Percentiles rank a stretch among this genome's conserved stretches.
Conservation (phyloP, 2,797 vertebrate species). For the Coreius guichenoti region DNA sequence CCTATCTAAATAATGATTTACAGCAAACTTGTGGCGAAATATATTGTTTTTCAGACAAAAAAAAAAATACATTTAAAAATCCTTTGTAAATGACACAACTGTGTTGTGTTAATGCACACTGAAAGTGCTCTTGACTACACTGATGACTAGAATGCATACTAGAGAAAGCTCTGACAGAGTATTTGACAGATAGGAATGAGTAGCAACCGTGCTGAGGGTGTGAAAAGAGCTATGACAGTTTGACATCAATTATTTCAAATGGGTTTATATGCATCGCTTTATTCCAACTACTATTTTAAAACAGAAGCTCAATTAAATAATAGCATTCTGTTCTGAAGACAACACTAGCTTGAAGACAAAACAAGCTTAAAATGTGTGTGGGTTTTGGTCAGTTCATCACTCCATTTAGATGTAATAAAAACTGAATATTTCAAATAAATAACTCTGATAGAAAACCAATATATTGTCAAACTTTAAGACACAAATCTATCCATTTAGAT, state of each 20-base stretch:
- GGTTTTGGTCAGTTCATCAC: not conserved
- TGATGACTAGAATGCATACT: not conserved
- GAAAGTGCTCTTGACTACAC: conserved; percentile 2
- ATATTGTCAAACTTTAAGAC: not conserved
- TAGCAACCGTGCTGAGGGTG: not conserved
- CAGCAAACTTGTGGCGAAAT: not conserved
- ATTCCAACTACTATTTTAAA: not conserved
- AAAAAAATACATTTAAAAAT: no score
- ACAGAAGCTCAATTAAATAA: not conserved
- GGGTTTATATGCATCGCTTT: not conserved
- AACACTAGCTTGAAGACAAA: not conserved
- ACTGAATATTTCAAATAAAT: not conserved
- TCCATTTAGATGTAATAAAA: not conserved
- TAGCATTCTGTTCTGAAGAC: not conserved
- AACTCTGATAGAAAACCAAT: not conserved
- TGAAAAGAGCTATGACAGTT: not conserved
- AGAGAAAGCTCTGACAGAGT: not conserved
- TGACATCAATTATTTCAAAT: conserved; percentile 12
- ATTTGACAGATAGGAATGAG: not conserved
- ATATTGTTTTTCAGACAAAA: not conserved
- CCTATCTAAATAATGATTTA: not conserved
- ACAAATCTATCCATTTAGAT: no score
- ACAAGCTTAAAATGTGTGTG: not conserved
- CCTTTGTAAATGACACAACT: not conserved
- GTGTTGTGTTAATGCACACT: not conserved